Percentiles rank a stretch among this genome's conserved stretches.
phyloP scores from a whole-genome alignment of 2,888 invertebrate species.

The Ichneumoninae sp. region DNA sequence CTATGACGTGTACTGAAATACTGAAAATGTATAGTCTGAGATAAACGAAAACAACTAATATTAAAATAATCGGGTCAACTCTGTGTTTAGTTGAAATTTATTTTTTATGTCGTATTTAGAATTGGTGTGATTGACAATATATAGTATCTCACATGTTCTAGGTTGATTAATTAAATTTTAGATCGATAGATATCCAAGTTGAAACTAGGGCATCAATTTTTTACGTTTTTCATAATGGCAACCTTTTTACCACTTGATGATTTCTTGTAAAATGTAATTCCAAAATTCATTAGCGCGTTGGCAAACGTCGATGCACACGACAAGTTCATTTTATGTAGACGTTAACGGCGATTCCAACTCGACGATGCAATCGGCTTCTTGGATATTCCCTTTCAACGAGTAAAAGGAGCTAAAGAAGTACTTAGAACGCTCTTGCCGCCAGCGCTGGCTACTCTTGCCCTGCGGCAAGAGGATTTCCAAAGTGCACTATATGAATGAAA shows the following conservation, averaged over 20 bases:
- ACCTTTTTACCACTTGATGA: background rate
- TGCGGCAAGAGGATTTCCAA: constrained; percentile 31
- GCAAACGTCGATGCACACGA: constrained; percentile 37
- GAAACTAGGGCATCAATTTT: no score
- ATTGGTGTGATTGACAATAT: no score
- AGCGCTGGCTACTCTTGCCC: constrained; percentile 20
- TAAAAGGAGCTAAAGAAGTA: constrained; percentile 1
- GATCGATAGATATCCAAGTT: no score
- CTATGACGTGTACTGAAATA: no score
- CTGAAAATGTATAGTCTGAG: no score
- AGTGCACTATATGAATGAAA: constrained; percentile 37
- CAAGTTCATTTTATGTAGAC: constrained; percentile 43
- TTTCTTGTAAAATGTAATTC: background rate
- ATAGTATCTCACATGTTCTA: no score
- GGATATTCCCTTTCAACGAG: constrained; percentile 39
- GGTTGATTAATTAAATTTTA: no score
- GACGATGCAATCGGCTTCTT: constrained; percentile 23
- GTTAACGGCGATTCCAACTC: constrained; percentile 31
- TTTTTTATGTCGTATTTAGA: no score
- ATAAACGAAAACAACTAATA: no score
- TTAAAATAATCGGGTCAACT: no score
- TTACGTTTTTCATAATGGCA: no score
- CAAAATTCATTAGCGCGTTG: constrained; percentile 19
- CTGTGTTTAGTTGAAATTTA: no score
- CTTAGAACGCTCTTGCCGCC: background rate